phyloP scores from a whole-genome alignment of 2,113 vertebrate species.

The Protomyctophum bolini region DNA sequence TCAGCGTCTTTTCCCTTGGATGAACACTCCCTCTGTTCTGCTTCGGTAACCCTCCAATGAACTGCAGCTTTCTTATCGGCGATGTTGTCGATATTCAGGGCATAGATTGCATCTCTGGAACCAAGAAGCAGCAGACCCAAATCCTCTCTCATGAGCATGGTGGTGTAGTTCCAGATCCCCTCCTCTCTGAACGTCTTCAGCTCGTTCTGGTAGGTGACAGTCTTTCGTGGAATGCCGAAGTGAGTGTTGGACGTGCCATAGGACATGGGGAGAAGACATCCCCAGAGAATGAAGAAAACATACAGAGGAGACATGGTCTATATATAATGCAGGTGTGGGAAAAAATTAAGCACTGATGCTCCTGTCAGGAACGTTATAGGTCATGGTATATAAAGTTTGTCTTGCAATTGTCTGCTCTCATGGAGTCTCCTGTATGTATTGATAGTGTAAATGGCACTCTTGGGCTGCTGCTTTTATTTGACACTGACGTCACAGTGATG shows the following conservation, averaged over 20 bases:
- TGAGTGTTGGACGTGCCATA: constrained; percentile 3
- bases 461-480: no score
- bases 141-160: constrained; percentile 65
- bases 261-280: constrained; percentile 57
- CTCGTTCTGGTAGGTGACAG: constrained; percentile 68
- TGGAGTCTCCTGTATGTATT: no score
- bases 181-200: constrained; percentile 69
- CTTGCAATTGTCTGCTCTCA: no score
- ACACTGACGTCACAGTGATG: no score
- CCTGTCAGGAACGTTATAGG: no score
- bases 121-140: constrained; percentile 68
- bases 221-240: constrained; percentile 67
- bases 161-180: constrained; percentile 75
- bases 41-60: constrained; percentile 70
- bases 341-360: no score
- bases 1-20: constrained; percentile 76
- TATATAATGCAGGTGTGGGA: constrained; percentile 30
- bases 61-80: constrained; percentile 65
- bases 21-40: constrained; percentile 74
- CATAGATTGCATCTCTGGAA: constrained; percentile 80
- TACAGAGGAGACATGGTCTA: constrained; percentile 68
- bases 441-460: no score
- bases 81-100: constrained; percentile 75
- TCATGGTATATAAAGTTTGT: no score
- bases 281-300: constrained; percentile 52